phyloP scores from a whole-genome alignment of 1,140 invertebrate genomes.

The Neomicropteryx cornuta region DNA sequence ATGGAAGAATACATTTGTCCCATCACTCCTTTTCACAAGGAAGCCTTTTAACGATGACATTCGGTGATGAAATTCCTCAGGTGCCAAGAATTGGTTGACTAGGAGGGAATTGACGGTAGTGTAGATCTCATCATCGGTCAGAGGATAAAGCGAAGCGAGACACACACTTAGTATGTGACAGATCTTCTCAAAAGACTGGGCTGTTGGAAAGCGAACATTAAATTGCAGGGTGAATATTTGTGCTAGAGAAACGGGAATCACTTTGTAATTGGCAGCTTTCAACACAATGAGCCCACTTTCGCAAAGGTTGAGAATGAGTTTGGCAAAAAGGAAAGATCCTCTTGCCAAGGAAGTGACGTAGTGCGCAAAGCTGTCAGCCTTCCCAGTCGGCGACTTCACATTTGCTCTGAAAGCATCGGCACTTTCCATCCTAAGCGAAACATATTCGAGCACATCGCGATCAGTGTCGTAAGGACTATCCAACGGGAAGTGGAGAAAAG shows the following conservation, averaged over 20 bases:
- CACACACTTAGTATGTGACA: slow-evolving; percentile 79
- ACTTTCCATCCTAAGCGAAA: slow-evolving; percentile 67
- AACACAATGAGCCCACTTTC: slow-evolving; percentile 87
- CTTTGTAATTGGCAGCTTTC: slow-evolving; percentile 88
- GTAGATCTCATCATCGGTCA: slow-evolving; percentile 85
- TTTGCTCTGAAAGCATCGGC: slow-evolving; percentile 75
- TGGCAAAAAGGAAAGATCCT: slow-evolving; percentile 86
- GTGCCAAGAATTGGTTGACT: slow-evolving; percentile 65
- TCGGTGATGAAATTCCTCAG: slow-evolving; percentile 80
- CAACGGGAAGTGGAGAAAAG: slow-evolving; percentile 61
- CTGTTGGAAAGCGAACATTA: slow-evolving; percentile 84
- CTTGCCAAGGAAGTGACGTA: slow-evolving; percentile 73
- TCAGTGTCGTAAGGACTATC: slow-evolving; percentile 68
- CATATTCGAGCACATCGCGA: slow-evolving; percentile 79
- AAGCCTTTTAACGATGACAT: slow-evolving; percentile 77
- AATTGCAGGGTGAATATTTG: slow-evolving; percentile 92
- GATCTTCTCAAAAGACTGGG: slow-evolving; percentile 81
- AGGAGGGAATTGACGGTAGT: slow-evolving; percentile 84
- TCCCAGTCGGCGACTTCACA: slow-evolving; percentile 61
- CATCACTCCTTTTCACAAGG: slow-evolving; percentile 78
- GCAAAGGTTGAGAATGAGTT: slow-evolving; percentile 87
- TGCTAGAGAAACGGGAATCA: slow-evolving; percentile 79
- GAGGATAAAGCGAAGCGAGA: slow-evolving; percentile 79
- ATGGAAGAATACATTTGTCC: slow-evolving; percentile 95
- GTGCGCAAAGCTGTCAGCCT: slow-evolving; percentile 63